Evolutionary conservation across 64 coral and sea anemone species (phyloP), one percentile per base, ranked within the genome.

Genomic region (Catalaphyllia jardinei): DNA sequence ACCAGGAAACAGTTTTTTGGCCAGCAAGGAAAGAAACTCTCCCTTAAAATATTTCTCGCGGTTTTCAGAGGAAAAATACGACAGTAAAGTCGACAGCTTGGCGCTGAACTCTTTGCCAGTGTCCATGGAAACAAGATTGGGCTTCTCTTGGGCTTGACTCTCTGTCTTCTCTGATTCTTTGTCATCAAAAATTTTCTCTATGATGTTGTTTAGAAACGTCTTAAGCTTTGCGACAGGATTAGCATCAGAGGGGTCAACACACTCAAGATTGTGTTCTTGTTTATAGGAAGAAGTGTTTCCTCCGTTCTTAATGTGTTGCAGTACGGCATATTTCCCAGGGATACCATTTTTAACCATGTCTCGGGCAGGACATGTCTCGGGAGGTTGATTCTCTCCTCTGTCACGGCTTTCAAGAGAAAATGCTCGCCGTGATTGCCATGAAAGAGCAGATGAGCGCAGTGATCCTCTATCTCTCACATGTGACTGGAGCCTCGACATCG

Each of bases 101-200:
- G 62, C 33, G 33, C 81, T 25, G 10, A 85, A 71, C 24, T 85
- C 81, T 29, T 35, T 49, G 63, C 31, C 50, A 22, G 81, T 71
- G 46, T 85, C 63, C 63, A 39, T n/a, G 39, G 81, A 50, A 85
- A 64, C 30, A 12, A 15, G 22, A 27, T 85, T 35, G 22, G 22
- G 24, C 38, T 69, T 51, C 27, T 12, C 38, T 46, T 85, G 31
- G 29, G 62, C 13, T 20, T 27, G 24, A 20, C 10, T 28, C 9
- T 20, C 42, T 69, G 62, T 51, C 13, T 8, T 29, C 39, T 71
- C 62, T 0, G 81, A 85, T 49, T 71, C 33, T 10, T 72, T 22
- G 81, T 71, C 81, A 25, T 85, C 63, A 42, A 85, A 85, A 71
- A 85, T 27, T 24, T 71, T 85, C 31, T 85, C 67, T 11, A 85